phyloP scores from a whole-genome alignment of 2,113 vertebrate genomes.

The Pluvialis apricaria region DNA sequence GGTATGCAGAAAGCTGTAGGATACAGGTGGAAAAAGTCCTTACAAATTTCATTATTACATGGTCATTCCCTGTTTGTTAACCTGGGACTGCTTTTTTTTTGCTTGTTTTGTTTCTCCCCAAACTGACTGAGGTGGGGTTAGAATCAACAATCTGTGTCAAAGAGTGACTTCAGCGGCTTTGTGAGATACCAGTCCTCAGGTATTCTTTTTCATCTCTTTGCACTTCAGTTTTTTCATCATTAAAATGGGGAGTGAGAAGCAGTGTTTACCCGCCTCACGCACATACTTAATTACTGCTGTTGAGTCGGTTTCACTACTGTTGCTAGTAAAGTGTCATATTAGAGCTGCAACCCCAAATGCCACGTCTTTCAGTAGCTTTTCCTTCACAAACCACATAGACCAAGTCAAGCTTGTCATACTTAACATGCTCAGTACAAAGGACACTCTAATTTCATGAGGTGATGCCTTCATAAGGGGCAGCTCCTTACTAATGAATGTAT shows the following conservation, averaged over 20 bases:
- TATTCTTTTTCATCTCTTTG: neutral
- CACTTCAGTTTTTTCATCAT: neutral
- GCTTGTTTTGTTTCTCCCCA: neutral
- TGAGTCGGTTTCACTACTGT: neutral
- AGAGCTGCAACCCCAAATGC: neutral
- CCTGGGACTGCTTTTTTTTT: neutral
- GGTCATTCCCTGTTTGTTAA: neutral
- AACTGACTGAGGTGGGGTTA: neutral
- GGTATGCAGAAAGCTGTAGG: neutral
- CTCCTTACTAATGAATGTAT: neutral
- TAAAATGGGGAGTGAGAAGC: neutral
- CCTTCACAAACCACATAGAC: neutral
- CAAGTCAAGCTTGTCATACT: neutral
- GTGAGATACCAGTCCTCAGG: neutral
- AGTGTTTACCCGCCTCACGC: neutral
- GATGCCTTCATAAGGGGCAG: neutral
- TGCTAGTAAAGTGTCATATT: neutral
- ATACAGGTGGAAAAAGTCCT: neutral
- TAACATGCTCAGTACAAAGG: neutral
- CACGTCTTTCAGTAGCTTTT: neutral
- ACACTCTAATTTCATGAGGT: neutral
- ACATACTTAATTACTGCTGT: neutral
- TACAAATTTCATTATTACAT: neutral
- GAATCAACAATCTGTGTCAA: neutral
- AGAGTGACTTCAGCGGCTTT: neutral